These are phyloP conservation scores for Dreissena rostriformis DNA, from an alignment of 1,140 invertebrate genomes.

Conservation along the genomic window DNA sequence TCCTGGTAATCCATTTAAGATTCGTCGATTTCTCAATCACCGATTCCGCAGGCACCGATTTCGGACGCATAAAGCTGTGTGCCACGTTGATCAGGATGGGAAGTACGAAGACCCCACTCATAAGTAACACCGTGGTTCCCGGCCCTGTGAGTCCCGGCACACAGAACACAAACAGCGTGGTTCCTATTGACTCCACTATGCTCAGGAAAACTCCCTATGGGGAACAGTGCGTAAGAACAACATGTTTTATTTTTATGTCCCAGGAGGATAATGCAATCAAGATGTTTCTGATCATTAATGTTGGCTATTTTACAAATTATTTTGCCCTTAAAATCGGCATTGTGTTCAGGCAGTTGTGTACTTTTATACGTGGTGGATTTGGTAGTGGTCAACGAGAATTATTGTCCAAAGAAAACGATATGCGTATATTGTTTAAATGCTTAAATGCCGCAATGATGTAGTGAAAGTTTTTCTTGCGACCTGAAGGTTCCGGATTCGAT, in stretches of 20 bases:
- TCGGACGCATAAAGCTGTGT: neutral
- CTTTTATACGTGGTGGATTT: neutral
- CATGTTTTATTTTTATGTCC: neutral
- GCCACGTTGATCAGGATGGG: slow-evolving; percentile 25
- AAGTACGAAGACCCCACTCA: slow-evolving; percentile 43
- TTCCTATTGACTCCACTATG: slow-evolving; percentile 53
- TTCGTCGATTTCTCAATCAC: no score
- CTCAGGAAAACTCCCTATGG: slow-evolving; percentile 52
- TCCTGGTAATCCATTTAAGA: no score
- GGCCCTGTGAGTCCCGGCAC: slow-evolving; percentile 8
- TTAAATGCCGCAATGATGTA: no score
- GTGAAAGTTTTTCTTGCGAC: neutral
- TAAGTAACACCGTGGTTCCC: slow-evolving; percentile 4
- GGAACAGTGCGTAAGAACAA: slow-evolving; percentile 12
- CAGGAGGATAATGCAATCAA: neutral
- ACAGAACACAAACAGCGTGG: slow-evolving; percentile 49
- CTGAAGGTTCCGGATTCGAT: neutral
- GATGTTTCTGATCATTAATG: neutral
- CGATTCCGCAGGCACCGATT: no score
- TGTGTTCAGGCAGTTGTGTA: neutral
- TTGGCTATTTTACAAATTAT: no score
- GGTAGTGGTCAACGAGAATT: neutral
- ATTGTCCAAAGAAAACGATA: no score
- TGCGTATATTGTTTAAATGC: no score
- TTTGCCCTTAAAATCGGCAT: neutral